phyloP scores from a whole-genome alignment of 2,888 invertebrate genomes.

The Marronus borbonicus region DNA sequence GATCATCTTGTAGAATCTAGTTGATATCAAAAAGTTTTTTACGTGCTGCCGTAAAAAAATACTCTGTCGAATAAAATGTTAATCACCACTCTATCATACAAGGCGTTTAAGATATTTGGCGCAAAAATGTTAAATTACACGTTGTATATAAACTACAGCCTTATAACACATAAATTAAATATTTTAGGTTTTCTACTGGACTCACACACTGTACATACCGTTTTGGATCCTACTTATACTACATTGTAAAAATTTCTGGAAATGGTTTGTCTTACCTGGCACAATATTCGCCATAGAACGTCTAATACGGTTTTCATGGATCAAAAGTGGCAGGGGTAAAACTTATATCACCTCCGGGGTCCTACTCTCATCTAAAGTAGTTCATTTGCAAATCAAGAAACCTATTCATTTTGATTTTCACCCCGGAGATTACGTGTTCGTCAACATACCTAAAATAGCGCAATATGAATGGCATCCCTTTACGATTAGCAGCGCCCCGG shows the following conservation, averaged over 20 bases:
- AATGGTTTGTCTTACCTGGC: constrained; percentile 92
- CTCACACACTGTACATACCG: constrained; percentile 89
- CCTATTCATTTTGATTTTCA: constrained; percentile 90
- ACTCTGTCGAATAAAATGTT: too few relatives aligned
- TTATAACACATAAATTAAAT: too few relatives aligned
- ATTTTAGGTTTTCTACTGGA: constrained; percentile 91
- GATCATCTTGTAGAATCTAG: too few relatives aligned
- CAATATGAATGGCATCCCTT: constrained; percentile 98
- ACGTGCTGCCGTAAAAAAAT: too few relatives aligned
- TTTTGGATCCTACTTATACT: constrained; percentile 89
- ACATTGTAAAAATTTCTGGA: constrained; percentile 96
- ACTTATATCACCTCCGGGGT: constrained; percentile 92
- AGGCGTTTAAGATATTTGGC: too few relatives aligned
- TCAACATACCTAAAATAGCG: constrained; percentile 93
- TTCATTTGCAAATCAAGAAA: constrained; percentile 90
- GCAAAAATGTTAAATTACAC: too few relatives aligned
- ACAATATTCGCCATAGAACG: constrained; percentile 85
- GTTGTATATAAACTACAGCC: too few relatives aligned
- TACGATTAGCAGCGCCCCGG: constrained; percentile 96
- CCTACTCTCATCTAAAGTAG: constrained; percentile 90
- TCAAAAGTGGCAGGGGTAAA: constrained; percentile 84
- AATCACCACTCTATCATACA: too few relatives aligned
- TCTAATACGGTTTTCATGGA: constrained; percentile 75
- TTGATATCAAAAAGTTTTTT: too few relatives aligned
- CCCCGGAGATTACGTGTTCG: constrained; percentile 95